A percentile compares a stretch with the other conserved stretches of the same genome.
Evolutionary conservation across 2,888 invertebrate genomes (phyloP).

Genomic region (Sinotaia quadrata): DNA sequence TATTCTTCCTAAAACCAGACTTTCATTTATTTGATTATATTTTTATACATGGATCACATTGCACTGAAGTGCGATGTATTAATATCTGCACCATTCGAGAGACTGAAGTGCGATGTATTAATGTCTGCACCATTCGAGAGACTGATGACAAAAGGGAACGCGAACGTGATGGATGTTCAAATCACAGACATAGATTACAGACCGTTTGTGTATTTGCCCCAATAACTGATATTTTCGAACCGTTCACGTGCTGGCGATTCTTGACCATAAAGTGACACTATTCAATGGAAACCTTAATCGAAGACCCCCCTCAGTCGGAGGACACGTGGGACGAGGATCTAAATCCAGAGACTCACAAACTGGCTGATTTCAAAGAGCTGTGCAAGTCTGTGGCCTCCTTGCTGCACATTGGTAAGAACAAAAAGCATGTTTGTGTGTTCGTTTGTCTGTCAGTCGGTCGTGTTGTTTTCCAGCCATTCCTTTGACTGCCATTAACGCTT

Average conservation of each 20-base stretch:
- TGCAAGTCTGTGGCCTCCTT: slow-evolving; percentile 39
- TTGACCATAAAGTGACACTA: not conserved
- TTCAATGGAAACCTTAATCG: slow-evolving; percentile 16
- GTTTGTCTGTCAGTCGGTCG: not conserved
- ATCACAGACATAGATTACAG: too few species aligned
- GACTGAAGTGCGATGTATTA: too few species aligned
- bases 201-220: too few species aligned
- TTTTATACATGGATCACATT: too few species aligned
- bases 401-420: slow-evolving; percentile 35
- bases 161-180: too few species aligned
- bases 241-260: not conserved
- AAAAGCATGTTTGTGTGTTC: not conserved
- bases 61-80: too few species aligned
- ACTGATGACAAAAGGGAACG: too few species aligned
- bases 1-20: too few species aligned
- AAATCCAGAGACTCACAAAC: slow-evolving; percentile 8
- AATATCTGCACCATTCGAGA: too few species aligned
- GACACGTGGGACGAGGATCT: slow-evolving; percentile 8
- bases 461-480: not conserved
- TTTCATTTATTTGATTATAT: too few species aligned
- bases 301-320: not conserved
- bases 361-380: slow-evolving; percentile 31
- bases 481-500: too few species aligned
- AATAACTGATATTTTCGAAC: not conserved
- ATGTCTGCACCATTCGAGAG: too few species aligned